Base-by-base conservation (phyloP, 2,113 vertebrate genomes). In the Mobula birostris region DNA sequence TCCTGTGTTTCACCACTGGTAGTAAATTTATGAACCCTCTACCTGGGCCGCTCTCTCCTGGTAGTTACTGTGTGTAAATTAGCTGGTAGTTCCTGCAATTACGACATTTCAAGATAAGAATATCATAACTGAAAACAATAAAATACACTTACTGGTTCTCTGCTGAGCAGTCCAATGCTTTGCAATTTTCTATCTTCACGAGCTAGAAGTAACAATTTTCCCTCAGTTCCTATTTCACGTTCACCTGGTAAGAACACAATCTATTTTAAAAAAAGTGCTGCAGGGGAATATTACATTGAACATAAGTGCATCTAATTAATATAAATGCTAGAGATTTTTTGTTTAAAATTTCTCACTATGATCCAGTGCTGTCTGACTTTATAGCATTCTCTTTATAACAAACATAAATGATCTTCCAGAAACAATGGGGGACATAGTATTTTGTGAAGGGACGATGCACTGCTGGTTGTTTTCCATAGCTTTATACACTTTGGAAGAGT, bases 141-240 rank as follows among this genome's bases (percentile, higher is more conserved):
- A 40, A 94, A 70, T 72, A 7, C 3, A 95, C 97, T 97, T 96
- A 96, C 97, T 95, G 95, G 96, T 94, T 97, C 96, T 94, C 97
- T 97, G 96, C 97, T 97, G 94, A 97, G 96, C 87, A 97, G 95
- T 95, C 97, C 97, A 92, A 97, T 94, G 68, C 96, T 97, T 94
- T 98, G 96, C 48, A 97, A 96, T 74, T 97, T 97, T 95, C 96
- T 97, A 95, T 98, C 97, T 94, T 98, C 97, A 70, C 95, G 96
- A 56, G 97, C 97, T 95, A 97, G 94, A 32, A 98, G 95, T 94
- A 98, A 94, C 94, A 98, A 95, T 24, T 97, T 98, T 2, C 96
- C 96, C 94, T 97, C 97, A 29, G 97, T 97, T 82, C 97, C 97
- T 1, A 97, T 24, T 95, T 97, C 97, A 3, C 97, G 96, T 61